A percentile compares a stretch with the other conserved stretches of the same genome.
Conservation (phyloP, 2,113 vertebrate species). For the Heterocephalus glaber region DNA sequence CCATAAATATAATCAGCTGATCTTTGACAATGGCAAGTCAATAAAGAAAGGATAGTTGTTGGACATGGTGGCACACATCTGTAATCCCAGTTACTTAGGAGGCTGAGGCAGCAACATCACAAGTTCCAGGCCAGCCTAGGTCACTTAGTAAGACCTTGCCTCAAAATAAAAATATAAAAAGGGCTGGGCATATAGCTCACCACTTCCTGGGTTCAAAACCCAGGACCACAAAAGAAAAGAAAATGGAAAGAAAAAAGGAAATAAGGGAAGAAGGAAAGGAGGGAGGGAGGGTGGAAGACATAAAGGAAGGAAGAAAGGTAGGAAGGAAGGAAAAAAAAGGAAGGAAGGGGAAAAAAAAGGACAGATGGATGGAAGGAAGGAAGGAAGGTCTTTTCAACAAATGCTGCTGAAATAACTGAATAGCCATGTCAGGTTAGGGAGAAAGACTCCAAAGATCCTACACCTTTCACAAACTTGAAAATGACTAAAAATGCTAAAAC, state of each 20-base stretch:
- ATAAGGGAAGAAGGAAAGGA: not conserved
- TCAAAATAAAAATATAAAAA: not conserved
- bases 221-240: not conserved
- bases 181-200: not conserved
- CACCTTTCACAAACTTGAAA: not conserved
- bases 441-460: not conserved
- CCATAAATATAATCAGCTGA: not conserved
- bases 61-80: not conserved
- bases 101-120: not conserved
- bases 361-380: not conserved
- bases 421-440: not conserved
- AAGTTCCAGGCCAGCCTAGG: not conserved
- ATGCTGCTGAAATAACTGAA: not conserved
- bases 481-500: constrained; percentile 2
- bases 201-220: not conserved
- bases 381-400: not conserved
- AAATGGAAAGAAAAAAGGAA: not conserved
- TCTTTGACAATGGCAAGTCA: constrained; percentile 22
- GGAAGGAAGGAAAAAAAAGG: not conserved
- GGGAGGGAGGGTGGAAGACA: not conserved
- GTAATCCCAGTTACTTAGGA: not conserved
- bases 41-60: not conserved
- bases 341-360: not conserved
- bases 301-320: not conserved
- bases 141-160: not conserved